Conservation (phyloP, 2,797 vertebrate genomes). For the Natrix natrix region DNA sequence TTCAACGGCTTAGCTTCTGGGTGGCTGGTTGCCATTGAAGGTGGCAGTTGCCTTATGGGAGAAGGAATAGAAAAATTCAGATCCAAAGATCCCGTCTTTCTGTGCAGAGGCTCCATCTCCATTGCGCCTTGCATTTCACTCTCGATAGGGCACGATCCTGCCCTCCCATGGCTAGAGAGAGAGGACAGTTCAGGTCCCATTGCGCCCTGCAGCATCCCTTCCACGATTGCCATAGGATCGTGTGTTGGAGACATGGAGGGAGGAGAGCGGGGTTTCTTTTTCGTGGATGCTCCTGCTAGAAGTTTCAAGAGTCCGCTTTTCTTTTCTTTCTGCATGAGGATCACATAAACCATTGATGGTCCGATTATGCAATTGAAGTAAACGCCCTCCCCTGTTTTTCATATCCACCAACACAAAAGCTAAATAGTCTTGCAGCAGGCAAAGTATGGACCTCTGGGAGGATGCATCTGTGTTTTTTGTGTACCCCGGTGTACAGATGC, state of each 20-base stretch:
- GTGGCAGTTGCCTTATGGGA: slow-evolving; percentile 80
- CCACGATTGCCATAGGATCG: slow-evolving; percentile 71
- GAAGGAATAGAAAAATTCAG: slow-evolving; percentile 91
- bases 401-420: neutral
- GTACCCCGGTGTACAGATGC: neutral
- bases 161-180: slow-evolving; percentile 82
- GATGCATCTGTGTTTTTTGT: neutral
- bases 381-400: neutral
- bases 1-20: slow-evolving; percentile 92
- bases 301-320: slow-evolving; percentile 94
- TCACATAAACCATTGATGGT: slow-evolving; percentile 12
- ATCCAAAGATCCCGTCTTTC: slow-evolving; percentile 95
- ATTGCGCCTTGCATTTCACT: slow-evolving; percentile 94
- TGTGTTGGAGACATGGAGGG: slow-evolving; percentile 89
- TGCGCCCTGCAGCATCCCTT: slow-evolving; percentile 68
- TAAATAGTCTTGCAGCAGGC: neutral
- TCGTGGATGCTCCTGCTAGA: slow-evolving; percentile 89
- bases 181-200: slow-evolving; percentile 72
- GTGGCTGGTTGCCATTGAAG: slow-evolving; percentile 83
- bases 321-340: slow-evolving; percentile 87
- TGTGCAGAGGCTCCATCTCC: slow-evolving; percentile 91
- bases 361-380: slow-evolving; percentile 2
- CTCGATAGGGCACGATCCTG: slow-evolving; percentile 94
- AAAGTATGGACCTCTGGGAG: neutral
- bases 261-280: slow-evolving; percentile 92